A percentile compares a stretch with the other conserved stretches of the same genome.
Conservation (phyloP, 2,113 vertebrate genomes). For the Protobothrops mucrosquamatus region DNA sequence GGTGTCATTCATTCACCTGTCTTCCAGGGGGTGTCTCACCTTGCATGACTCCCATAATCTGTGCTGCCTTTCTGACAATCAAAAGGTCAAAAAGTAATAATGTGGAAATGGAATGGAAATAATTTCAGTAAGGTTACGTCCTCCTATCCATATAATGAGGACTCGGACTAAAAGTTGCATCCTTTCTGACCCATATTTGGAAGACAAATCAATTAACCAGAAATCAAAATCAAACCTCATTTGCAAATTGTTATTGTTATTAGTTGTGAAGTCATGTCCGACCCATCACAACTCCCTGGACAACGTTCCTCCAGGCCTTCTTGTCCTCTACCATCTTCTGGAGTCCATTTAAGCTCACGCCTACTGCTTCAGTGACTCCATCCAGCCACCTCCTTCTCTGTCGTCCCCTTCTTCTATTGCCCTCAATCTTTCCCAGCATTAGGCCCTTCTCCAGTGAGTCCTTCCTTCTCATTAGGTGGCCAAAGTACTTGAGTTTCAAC, state of each 20-base stretch:
- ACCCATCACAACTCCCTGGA: too few species aligned
- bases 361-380: too few species aligned
- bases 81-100: neutral
- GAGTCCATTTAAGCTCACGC: too few species aligned
- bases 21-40: neutral
- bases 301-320: too few species aligned
- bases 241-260: neutral
- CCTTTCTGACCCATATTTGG: neutral
- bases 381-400: too few species aligned
- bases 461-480: too few species aligned
- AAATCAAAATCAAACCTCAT: neutral
- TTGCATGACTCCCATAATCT: neutral
- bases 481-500: too few species aligned
- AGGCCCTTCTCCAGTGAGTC: too few species aligned
- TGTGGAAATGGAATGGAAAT: neutral
- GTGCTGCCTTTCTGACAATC: neutral
- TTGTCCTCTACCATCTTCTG: too few species aligned
- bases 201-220: neutral
- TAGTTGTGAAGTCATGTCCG: too few species aligned
- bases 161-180: neutral
- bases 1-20: neutral
- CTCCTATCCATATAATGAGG: neutral
- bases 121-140: neutral
- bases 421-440: too few species aligned
- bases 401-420: too few species aligned